These are phyloP conservation scores for Melanogrammus aeglefinus DNA, from an alignment of 2,797 vertebrate species.

Conservation along the genomic window DNA sequence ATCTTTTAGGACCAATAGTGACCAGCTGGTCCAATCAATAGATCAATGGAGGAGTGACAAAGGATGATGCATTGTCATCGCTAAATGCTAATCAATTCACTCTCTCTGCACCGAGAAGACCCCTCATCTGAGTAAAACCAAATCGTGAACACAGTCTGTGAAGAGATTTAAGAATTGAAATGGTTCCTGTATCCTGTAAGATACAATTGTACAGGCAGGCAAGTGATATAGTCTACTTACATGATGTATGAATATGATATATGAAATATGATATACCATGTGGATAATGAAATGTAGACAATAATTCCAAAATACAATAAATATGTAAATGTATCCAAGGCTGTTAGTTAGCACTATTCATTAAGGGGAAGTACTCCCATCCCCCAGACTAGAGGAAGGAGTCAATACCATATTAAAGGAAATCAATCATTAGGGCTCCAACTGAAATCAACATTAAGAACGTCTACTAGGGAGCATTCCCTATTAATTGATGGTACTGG, in stretches of 20 bases:
- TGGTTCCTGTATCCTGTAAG: neutral
- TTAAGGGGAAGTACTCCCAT: conserved; percentile 54
- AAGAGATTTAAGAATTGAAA: conserved; percentile 6
- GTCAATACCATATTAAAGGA: conserved; percentile 70
- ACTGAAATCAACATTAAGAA: conserved; percentile 57
- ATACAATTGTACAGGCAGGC: neutral
- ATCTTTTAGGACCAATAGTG: conserved; percentile 42
- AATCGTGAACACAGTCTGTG: neutral
- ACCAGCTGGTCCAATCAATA: conserved; percentile 70
- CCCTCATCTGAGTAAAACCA: neutral
- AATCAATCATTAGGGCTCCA: conserved; percentile 69
- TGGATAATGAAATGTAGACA: neutral
- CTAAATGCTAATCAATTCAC: conserved; percentile 60
- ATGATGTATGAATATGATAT: neutral
- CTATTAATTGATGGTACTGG: conserved; percentile 49
- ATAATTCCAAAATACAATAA: neutral
- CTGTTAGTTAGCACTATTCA: conserved; percentile 66
- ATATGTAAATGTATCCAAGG: neutral
- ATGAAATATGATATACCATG: neutral
- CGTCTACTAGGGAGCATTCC: conserved; percentile 27
- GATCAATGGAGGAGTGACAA: conserved; percentile 71
- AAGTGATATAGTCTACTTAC: neutral
- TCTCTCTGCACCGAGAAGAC: neutral
- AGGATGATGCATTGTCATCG: conserved; percentile 63
- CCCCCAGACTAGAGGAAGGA: conserved; percentile 56